These are phyloP conservation scores for Athene noctua DNA, from an alignment of 2,113 vertebrate species.

Conservation along the genomic window DNA sequence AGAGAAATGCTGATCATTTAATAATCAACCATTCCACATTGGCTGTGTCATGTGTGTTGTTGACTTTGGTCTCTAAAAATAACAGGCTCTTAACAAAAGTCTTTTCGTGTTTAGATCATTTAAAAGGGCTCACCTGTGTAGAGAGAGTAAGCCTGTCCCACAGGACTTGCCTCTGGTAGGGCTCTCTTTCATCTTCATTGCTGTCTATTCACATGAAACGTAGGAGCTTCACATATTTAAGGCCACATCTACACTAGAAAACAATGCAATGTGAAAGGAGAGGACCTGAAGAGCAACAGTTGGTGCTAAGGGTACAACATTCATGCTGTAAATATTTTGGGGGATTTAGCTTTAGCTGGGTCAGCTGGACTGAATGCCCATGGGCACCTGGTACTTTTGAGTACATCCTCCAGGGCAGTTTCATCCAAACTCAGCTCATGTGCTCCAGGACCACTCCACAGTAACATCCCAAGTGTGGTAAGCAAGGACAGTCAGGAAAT, in stretches of 20 bases:
- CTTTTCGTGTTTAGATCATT: neutral
- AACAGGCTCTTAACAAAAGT: neutral
- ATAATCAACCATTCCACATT: neutral
- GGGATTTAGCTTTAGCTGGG: neutral
- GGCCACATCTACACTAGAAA: neutral
- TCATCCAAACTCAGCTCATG: neutral
- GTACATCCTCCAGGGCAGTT: neutral
- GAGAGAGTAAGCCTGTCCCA: neutral
- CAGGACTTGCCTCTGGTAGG: neutral
- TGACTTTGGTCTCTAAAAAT: neutral
- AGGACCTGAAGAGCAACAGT: neutral
- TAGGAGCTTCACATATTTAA: neutral
- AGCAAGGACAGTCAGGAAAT: neutral
- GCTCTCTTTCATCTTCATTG: neutral
- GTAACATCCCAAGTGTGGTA: neutral
- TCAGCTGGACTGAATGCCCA: neutral
- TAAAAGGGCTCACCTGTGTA: neutral
- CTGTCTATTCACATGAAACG: neutral
- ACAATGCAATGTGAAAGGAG: neutral
- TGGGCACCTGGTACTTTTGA: neutral
- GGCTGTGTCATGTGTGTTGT: neutral
- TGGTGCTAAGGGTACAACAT: fast-evolving
- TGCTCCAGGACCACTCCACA: neutral
- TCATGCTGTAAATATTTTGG: neutral
- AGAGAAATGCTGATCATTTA: neutral